Evolutionary conservation across 2,888 invertebrate genomes (phyloP).

Genomic region (Listrodromus nycthemerus): DNA sequence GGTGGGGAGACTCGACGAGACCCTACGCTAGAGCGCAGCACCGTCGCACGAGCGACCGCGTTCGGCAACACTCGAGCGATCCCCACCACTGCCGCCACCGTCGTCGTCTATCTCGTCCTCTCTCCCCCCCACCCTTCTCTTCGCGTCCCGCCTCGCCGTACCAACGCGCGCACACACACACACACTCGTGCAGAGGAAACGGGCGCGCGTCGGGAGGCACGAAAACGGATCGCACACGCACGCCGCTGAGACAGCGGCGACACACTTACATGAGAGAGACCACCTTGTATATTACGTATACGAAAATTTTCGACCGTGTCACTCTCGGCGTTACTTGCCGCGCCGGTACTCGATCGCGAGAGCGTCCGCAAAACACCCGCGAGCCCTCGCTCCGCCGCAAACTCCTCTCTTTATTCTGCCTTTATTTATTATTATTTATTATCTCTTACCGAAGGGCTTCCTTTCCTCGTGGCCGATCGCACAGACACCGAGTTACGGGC

Average conservation of each 20-base stretch:
- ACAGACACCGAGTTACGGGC: constrained; percentile 22
- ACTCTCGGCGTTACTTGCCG: constrained; percentile 68
- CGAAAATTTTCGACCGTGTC: constrained; percentile 77
- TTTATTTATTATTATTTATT: constrained; percentile 18
- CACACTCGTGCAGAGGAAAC: constrained; percentile 37
- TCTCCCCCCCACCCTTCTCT: constrained; percentile 24
- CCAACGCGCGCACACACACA: too few species aligned
- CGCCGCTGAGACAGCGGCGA: background rate
- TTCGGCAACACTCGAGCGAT: constrained; percentile 41
- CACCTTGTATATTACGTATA: constrained; percentile 64
- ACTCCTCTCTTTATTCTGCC: background rate
- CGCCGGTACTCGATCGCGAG: constrained; percentile 59
- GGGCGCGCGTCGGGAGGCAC: constrained; percentile 20
- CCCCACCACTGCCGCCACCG: constrained; percentile 28
- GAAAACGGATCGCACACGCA: constrained; percentile 37
- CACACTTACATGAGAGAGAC: constrained; percentile 25
- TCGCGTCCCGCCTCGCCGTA: constrained; percentile 42
- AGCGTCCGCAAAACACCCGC: constrained; percentile 25
- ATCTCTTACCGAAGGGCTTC: constrained; percentile 4
- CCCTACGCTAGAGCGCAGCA: constrained; percentile 79
- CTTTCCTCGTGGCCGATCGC: constrained; percentile 25
- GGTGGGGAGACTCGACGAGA: constrained; percentile 75
- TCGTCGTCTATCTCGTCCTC: constrained; percentile 53
- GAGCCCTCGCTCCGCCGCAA: constrained; percentile 1
- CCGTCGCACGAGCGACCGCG: constrained; percentile 73